phyloP scores from a whole-genome alignment of 2,797 vertebrate genomes.

The Megalops cyprinoides region DNA sequence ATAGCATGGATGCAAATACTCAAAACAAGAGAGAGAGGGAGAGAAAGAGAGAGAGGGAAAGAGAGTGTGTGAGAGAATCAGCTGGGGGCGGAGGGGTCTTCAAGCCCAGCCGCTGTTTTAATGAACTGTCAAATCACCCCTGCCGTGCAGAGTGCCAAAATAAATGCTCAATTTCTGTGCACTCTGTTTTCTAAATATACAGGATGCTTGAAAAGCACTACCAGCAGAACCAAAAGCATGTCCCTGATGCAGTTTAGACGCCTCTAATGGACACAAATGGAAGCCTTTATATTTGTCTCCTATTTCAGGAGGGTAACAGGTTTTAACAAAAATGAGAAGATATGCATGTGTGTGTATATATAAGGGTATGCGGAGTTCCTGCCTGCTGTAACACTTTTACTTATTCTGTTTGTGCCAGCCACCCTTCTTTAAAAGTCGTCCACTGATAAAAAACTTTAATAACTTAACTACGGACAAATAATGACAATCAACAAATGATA shows the following conservation, averaged over 20 bases:
- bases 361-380: too few relatives aligned
- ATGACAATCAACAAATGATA: too few relatives aligned
- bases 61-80: conserved; percentile 5
- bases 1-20: too few relatives aligned
- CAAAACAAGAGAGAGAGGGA: not conserved
- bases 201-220: conserved; percentile 32
- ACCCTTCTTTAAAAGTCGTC: too few relatives aligned
- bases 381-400: too few relatives aligned
- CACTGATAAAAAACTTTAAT: too few relatives aligned
- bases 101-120: conserved; percentile 18
- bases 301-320: conserved; percentile 38
- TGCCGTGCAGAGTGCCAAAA: conserved; percentile 34
- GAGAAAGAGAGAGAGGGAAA: not conserved
- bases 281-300: conserved; percentile 35
- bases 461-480: too few relatives aligned
- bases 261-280: conserved; percentile 36
- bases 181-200: conserved; percentile 27
- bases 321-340: conserved; percentile 28
- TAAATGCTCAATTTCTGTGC: conserved; percentile 28
- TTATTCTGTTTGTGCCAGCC: too few relatives aligned
- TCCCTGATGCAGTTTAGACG: conserved; percentile 36
- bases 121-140: conserved; percentile 35
- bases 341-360: not conserved
- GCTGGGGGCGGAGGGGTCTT: not conserved
- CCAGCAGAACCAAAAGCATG: conserved; percentile 35